phyloP scores from a whole-genome alignment of 2,113 vertebrate species.

The Heterotilapia buettikoferi region DNA sequence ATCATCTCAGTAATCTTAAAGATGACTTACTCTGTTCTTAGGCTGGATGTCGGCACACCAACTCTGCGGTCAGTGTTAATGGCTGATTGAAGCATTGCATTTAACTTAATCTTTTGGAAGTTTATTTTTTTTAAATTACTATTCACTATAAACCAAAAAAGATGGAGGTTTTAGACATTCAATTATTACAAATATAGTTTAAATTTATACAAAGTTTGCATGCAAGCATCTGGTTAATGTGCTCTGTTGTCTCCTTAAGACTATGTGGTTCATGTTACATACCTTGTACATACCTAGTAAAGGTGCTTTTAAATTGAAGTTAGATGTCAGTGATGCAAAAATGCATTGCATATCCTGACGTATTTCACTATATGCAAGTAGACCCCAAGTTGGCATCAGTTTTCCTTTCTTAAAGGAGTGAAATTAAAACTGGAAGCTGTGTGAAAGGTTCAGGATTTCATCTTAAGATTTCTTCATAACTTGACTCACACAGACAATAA shows the following conservation, averaged over 20 bases:
- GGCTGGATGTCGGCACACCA: background rate
- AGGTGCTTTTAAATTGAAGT: background rate
- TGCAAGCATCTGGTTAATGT: background rate
- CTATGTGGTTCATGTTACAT: background rate
- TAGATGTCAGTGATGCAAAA: background rate
- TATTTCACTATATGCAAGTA: background rate
- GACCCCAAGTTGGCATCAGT: background rate
- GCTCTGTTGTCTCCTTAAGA: background rate
- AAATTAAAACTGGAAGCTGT: background rate
- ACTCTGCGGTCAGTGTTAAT: background rate
- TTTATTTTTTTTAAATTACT: fast-evolving
- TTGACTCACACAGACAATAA: background rate
- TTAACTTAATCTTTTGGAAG: background rate
- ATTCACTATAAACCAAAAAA: background rate
- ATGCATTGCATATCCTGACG: background rate
- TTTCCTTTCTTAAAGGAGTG: background rate
- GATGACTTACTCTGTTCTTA: background rate
- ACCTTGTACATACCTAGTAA: background rate
- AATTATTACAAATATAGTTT: background rate
- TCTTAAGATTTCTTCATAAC: background rate
- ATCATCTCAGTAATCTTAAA: background rate
- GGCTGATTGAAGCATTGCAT: background rate
- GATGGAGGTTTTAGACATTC: background rate
- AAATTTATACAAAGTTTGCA: background rate
- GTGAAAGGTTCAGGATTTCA: background rate